A percentile compares a stretch with the other conserved stretches of the same genome.
These are phyloP conservation scores for Amphipyra berbera DNA, from an alignment of 2,888 invertebrate genomes.

Conservation along the genomic window DNA sequence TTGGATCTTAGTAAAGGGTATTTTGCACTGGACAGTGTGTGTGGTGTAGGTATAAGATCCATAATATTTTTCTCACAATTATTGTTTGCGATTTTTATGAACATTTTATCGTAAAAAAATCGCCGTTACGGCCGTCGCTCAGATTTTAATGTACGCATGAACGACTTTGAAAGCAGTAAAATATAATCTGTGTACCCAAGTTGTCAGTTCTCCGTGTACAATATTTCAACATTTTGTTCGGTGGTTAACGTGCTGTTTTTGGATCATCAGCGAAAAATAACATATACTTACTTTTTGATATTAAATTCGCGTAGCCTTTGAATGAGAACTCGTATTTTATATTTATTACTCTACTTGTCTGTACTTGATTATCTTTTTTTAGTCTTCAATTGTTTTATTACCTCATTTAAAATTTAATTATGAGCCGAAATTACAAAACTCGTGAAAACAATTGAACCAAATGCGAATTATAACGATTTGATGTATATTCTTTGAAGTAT, in stretches of 20 bases:
- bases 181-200: constrained; percentile 50
- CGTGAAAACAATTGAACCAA: too few species aligned
- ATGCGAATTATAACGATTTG: too few species aligned
- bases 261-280: constrained; percentile 30
- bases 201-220: constrained; percentile 50
- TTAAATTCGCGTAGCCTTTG: constrained; percentile 1
- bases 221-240: constrained; percentile 51
- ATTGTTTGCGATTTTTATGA: constrained; percentile 23
- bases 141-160: constrained; percentile 34
- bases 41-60: too few species aligned
- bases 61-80: constrained; percentile 4
- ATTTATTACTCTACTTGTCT: too few species aligned
- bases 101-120: constrained; percentile 24
- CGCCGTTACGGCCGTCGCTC: constrained; percentile 23
- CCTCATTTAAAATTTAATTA: too few species aligned
- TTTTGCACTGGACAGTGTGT: too few species aligned
- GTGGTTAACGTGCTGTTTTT: constrained; percentile 40
- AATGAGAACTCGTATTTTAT: neutral
- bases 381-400: too few species aligned
- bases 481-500: constrained; percentile 8
- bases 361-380: too few species aligned
- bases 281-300: neutral
- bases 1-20: too few species aligned
- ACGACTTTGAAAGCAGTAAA: constrained; percentile 45
- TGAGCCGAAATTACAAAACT: too few species aligned